phyloP scores from a whole-genome alignment of 2,888 invertebrate genomes.

The Andrena praecox region DNA sequence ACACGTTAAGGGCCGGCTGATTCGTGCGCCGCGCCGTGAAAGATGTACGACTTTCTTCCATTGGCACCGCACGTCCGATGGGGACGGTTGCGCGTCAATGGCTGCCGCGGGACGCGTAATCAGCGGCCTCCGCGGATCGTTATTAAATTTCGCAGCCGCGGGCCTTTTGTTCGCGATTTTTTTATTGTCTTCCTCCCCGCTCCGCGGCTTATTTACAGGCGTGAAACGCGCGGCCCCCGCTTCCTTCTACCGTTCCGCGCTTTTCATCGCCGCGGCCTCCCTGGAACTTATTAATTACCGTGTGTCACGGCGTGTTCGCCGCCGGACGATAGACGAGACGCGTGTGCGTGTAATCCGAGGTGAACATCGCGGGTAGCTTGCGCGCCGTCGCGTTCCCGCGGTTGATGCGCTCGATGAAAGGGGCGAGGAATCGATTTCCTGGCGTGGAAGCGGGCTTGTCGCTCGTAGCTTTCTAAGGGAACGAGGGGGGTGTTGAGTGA shows the following conservation, averaged over 20 bases:
- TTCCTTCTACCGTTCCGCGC: constrained; percentile 17
- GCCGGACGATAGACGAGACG: constrained; percentile 43
- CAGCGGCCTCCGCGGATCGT: constrained; percentile 34
- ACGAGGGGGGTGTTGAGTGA: not conserved
- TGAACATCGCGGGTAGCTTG: not conserved
- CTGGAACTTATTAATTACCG: constrained; percentile 53
- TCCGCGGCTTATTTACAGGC: constrained; percentile 42
- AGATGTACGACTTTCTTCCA: constrained; percentile 65
- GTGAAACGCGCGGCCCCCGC: constrained; percentile 16
- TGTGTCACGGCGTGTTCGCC: constrained; percentile 42
- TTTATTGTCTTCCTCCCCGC: constrained; percentile 36
- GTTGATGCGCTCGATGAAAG: not conserved
- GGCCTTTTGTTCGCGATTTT: constrained; percentile 39
- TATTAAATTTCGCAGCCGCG: constrained; percentile 36
- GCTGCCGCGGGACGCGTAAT: constrained; percentile 52
- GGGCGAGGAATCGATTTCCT: not conserved
- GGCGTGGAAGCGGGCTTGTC: not conserved
- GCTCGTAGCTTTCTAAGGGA: not conserved
- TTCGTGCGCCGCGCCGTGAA: constrained; percentile 56
- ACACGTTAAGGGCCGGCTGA: constrained; percentile 70
- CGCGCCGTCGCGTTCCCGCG: not conserved
- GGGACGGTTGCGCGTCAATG: constrained; percentile 62
- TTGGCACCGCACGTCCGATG: constrained; percentile 49
- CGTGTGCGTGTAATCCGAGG: not conserved
- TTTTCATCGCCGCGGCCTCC: constrained; percentile 19